Base-by-base conservation (phyloP, 1,140 invertebrate genomes). In the Protaetia brevitarsis region DNA sequence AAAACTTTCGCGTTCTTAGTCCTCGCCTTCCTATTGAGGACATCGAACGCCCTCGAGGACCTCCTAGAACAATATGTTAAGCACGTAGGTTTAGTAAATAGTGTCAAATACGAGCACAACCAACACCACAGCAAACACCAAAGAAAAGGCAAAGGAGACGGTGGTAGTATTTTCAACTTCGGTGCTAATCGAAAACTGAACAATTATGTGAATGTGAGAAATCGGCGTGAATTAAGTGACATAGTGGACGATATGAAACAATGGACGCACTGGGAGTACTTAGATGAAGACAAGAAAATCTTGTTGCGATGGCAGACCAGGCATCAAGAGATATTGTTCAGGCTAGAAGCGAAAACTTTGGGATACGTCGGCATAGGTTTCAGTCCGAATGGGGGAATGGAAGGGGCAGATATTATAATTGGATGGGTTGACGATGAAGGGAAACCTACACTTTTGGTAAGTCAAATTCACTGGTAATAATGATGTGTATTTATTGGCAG, bases 391-490 rank as follows among this genome's bases (percentile, higher is more conserved):
- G 82, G 81, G 1, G 78, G 78, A 60, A 93, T 94, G 91, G 83
- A 82, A 70, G 86, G 86, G 8, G 88, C 90, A 0, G 93, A 95
- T 80, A 86, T 96, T 67, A 83, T 94, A 2, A 79, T 94, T 10
- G 85, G 86, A 13, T 95, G 92, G 92, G 87, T 95, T 3, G 88
- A 92, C 71, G 88, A 93, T 81, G 83, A 83, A 13, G 83, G 84
- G 30, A 80, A 83, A 66, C 79, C 85, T 31, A 83, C 86, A 78
- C 75, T 90, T 60, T 75, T 90, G 85, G 89, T 91, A 77, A 88
- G 87, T 65, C 21, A 23, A 56, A 51, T n/a, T n/a, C n/a, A n/a
- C n/a, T n/a, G n/a, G n/a, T n/a, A 51, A 19, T 51, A 2, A 10
- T 23, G 0, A 19, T 19, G n/a, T n/a, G n/a, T n/a, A n/a, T n/a